Conservation (phyloP, 2,888 invertebrate genomes). For the Gandaritis pyraliata region DNA sequence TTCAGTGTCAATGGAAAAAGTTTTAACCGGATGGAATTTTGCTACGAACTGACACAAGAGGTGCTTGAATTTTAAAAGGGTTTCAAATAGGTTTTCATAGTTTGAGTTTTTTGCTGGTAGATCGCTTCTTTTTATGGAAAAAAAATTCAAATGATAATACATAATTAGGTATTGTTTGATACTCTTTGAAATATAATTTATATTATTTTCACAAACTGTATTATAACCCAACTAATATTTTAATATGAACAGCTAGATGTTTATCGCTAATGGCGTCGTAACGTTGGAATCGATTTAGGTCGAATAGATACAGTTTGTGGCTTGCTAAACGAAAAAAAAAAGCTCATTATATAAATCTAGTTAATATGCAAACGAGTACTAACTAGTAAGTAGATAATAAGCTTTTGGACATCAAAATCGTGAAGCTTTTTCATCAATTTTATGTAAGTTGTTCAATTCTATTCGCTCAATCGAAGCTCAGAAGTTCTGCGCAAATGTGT, state of each 20-base stretch:
- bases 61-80: slow-evolving; percentile 5
- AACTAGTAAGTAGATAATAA: neutral
- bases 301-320: too few species aligned
- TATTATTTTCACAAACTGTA: too few species aligned
- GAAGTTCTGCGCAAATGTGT: slow-evolving; percentile 10
- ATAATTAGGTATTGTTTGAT: too few species aligned
- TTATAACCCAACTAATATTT: too few species aligned
- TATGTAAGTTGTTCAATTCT: slow-evolving; percentile 3
- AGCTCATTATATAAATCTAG: too few species aligned
- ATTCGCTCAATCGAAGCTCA: slow-evolving; percentile 8
- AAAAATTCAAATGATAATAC: too few species aligned
- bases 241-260: too few species aligned
- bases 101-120: neutral
- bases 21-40: slow-evolving; percentile 50
- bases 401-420: neutral
- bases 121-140: neutral
- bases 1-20: slow-evolving; percentile 67
- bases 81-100: neutral
- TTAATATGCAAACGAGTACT: too few species aligned
- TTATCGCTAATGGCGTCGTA: too few species aligned
- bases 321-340: too few species aligned
- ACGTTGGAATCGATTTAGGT: too few species aligned
- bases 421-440: slow-evolving; percentile 8
- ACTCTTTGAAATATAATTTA: too few species aligned
- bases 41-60: slow-evolving; percentile 20